These are phyloP conservation scores for Athene cunicularia DNA, from an alignment of 2,113 vertebrate genomes.

Conservation along the genomic window DNA sequence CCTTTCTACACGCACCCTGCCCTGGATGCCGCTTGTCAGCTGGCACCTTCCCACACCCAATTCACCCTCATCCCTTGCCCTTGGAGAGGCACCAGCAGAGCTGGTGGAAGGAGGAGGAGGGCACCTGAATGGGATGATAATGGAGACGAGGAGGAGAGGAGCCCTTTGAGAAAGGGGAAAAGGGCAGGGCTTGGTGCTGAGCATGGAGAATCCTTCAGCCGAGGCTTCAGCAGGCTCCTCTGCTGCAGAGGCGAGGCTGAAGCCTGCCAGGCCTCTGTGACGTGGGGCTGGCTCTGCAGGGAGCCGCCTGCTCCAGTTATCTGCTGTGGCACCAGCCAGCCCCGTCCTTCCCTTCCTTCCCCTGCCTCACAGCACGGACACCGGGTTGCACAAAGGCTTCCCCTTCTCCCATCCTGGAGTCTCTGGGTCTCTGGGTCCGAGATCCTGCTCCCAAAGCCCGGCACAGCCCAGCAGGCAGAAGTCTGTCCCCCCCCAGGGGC, in stretches of 20 bases:
- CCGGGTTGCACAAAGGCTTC: not conserved
- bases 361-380: not conserved
- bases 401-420: rapidly evolving
- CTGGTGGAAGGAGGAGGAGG: not conserved
- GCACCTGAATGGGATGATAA: rapidly evolving
- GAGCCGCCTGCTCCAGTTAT: not conserved
- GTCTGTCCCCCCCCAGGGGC: not conserved
- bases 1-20: not conserved
- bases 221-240: not conserved
- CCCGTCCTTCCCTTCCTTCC: not conserved
- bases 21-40: not conserved
- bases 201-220: not conserved
- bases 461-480: not conserved
- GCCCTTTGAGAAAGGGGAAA: not conserved
- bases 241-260: not conserved
- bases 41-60: not conserved
- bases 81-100: not conserved
- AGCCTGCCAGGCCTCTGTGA: not conserved
- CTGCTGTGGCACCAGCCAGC: not conserved
- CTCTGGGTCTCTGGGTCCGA: too few species aligned
- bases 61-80: not conserved
- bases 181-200: not conserved
- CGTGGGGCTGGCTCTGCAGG: not conserved
- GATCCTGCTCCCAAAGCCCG: not conserved
- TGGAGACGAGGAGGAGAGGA: not conserved